Evolutionary conservation across 2,797 vertebrate genomes (phyloP).

Genomic region (Hyperoplus lanceolatus): DNA sequence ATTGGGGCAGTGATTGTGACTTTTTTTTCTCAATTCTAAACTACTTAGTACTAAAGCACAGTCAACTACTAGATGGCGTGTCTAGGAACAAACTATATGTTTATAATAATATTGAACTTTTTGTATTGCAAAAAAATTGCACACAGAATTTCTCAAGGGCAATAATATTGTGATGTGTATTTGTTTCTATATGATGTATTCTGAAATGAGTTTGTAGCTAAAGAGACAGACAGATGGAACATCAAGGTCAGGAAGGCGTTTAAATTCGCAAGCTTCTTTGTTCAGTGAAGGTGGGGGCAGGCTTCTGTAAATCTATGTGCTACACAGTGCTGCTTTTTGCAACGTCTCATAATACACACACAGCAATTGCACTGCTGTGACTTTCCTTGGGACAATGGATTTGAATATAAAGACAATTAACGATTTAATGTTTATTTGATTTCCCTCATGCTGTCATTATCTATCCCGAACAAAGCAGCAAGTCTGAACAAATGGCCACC

Average conservation of each 20-base stretch:
- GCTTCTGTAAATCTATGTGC: slow-evolving; percentile 65
- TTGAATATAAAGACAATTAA: slow-evolving; percentile 84
- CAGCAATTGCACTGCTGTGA: slow-evolving; percentile 71
- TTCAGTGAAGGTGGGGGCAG: slow-evolving; percentile 62
- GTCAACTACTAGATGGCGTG: too few relatives aligned
- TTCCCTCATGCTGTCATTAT: slow-evolving; percentile 75
- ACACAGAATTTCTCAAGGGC: not conserved
- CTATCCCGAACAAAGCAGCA: slow-evolving; percentile 64
- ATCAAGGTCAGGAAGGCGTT: slow-evolving; percentile 55
- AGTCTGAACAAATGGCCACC: slow-evolving; percentile 73
- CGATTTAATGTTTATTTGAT: slow-evolving; percentile 82
- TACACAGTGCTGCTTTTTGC: slow-evolving; percentile 45
- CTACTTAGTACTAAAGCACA: too few relatives aligned
- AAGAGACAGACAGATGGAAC: slow-evolving; percentile 25
- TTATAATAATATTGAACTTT: not conserved
- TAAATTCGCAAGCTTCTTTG: slow-evolving; percentile 56
- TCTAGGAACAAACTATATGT: not conserved
- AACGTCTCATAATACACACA: slow-evolving; percentile 58
- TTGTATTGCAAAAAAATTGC: not conserved
- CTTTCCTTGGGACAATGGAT: slow-evolving; percentile 70
- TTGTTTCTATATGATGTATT: slow-evolving; percentile 6
- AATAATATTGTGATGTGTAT: not conserved
- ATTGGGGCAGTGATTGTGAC: too few relatives aligned
- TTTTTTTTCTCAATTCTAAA: too few relatives aligned
- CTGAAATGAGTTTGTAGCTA: not conserved